Evolutionary conservation across 2,888 invertebrate genomes (phyloP).

Genomic region (Philereme vetulata): DNA sequence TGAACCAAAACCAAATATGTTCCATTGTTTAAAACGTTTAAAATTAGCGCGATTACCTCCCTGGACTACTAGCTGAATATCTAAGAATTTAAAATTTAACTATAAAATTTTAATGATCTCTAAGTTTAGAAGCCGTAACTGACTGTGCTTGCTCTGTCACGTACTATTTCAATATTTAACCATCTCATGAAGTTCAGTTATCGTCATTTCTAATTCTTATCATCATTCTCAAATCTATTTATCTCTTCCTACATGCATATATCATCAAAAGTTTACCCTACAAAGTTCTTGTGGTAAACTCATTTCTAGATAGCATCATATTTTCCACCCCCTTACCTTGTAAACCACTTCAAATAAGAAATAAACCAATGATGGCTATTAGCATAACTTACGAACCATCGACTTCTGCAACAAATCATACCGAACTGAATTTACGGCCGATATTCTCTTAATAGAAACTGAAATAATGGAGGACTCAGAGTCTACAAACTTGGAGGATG

Average conservation of each 20-base stretch:
- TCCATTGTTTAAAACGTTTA: too few species aligned
- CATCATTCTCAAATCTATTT: too few species aligned
- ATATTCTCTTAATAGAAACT: conserved; percentile 32
- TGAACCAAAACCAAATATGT: too few species aligned
- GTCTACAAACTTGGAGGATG: conserved; percentile 1
- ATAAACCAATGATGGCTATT: conserved; percentile 24
- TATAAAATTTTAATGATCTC: too few species aligned
- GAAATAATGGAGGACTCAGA: conserved; percentile 21
- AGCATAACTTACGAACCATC: conserved; percentile 26
- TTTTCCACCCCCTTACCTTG: conserved; percentile 13
- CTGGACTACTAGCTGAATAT: too few species aligned
- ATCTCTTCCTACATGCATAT: background rate
- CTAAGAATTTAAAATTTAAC: too few species aligned
- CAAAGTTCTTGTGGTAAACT: conserved; percentile 10
- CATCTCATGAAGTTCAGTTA: too few species aligned
- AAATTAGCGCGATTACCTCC: too few species aligned
- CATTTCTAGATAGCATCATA: conserved; percentile 18
- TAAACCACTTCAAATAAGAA: conserved; percentile 24
- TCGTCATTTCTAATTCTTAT: too few species aligned
- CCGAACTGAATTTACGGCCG: conserved; percentile 28
- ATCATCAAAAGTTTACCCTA: conserved; percentile 1
- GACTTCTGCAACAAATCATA: conserved; percentile 28
- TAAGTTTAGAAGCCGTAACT: too few species aligned
- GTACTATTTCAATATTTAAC: too few species aligned
- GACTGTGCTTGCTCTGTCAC: too few species aligned